Evolutionary conservation across 2,888 invertebrate species (phyloP).

Genomic region (Spatulosminthurus flaviceps): DNA sequence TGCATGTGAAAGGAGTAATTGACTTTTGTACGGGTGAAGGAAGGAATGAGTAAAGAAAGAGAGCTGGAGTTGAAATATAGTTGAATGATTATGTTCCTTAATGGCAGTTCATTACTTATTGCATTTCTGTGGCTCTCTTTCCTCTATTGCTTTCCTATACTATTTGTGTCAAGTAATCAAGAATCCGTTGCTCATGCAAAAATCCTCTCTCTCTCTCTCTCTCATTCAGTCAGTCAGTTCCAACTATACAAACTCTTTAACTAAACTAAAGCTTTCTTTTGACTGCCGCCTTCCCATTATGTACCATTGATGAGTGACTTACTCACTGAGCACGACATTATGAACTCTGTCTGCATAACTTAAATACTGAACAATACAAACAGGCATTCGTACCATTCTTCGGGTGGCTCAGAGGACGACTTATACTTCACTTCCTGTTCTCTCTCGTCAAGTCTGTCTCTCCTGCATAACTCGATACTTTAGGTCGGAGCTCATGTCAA

Average conservation of each 20-base stretch:
- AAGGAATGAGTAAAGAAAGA: background rate
- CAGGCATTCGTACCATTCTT: constrained; percentile 10
- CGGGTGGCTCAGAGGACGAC: background rate
- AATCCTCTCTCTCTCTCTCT: constrained; percentile 38
- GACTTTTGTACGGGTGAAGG: constrained; percentile 4
- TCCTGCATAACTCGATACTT: background rate
- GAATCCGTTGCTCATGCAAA: constrained; percentile 49
- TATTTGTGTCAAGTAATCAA: constrained; percentile 54
- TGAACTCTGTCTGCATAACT: constrained; percentile 36
- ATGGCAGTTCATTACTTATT: constrained; percentile 24
- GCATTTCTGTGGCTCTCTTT: background rate
- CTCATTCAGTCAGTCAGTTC: constrained; percentile 45
- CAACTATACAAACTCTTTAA: too few species aligned
- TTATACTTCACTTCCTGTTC: constrained; percentile 1
- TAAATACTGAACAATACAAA: constrained; percentile 20
- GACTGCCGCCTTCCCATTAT: constrained; percentile 15
- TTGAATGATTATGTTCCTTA: constrained; percentile 15
- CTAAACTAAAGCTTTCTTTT: constrained; percentile 35
- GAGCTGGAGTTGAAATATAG: constrained; percentile 19
- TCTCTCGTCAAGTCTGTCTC: background rate
- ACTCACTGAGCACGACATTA: constrained; percentile 37
- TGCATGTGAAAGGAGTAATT: constrained; percentile 14
- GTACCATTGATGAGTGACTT: constrained; percentile 48
- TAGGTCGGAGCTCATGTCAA: too few species aligned
- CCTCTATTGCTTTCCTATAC: too few species aligned